Base-by-base conservation (phyloP, 2,888 invertebrate species). In the Rhaphigaster nebulosa region DNA sequence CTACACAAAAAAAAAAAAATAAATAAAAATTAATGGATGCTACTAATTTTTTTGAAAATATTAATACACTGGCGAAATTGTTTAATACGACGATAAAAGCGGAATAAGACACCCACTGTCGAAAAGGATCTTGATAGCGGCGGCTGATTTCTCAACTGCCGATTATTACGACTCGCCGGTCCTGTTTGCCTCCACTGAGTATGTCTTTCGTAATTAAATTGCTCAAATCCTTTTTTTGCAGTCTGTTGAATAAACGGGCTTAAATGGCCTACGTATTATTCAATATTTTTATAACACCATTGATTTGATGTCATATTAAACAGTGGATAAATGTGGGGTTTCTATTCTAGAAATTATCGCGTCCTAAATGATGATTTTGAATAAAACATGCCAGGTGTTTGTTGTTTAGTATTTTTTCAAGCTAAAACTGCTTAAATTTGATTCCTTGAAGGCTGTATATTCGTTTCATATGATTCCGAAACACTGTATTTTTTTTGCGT, bases 171-270 rank as follows among this genome's bases (percentile, higher is more conserved):
- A 29, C 70, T 38, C 70, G 70, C 18, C 70, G 0, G 70, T 76
- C 70, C 70, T 20, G 70, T 76, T 76, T 65, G 29, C 38, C 20
- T 10, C 20, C 38, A 76, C 13, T 52, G 4, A 10, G 12, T 52
- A 52, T 52, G n/a, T 23, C 70, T 76, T 76, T 76, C 70, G 70
- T 76, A 76, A 76, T 76, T 76, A 38, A 76, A 76, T 38, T 76
- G 34, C 70, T 76, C 38, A 34, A 38, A 76, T 38, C 70, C 34
- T 76, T 76, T 76, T n/a, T n/a, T 76, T 38, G 23, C 70, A 34
- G 5, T 76, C 18, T 76, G 70, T 76, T 76, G 20, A 38, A 76
- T 76, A 76, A 76, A 38, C 34, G 34, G 18, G 20, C 70, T 38
- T 34, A 38, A 76, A 20, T 76, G 38, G 70, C 38, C 70, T 76